Percentiles rank a stretch among this genome's conserved stretches.
These are phyloP conservation scores for Halcyon leucocephala DNA, from an alignment of 2,797 vertebrate genomes.

Conservation along the genomic window DNA sequence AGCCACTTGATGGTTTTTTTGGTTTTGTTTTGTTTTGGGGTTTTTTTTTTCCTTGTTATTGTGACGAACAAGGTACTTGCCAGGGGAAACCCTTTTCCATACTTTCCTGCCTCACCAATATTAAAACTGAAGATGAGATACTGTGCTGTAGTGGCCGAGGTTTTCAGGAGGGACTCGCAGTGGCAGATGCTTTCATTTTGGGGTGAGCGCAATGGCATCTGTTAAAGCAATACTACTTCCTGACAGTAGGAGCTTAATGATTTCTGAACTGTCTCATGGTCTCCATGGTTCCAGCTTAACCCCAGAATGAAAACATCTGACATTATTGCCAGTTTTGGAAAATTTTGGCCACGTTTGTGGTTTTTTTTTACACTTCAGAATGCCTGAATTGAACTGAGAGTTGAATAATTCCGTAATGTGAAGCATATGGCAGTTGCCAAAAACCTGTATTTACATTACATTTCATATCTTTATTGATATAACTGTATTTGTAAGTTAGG, in stretches of 20 bases:
- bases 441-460: background rate
- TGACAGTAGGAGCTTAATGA: background rate
- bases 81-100: slow-evolving; percentile 21
- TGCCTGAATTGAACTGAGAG: background rate
- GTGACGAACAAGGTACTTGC: slow-evolving; percentile 39
- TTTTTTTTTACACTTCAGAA: slow-evolving; percentile 31
- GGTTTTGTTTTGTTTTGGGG: no score
- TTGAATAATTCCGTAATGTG: background rate
- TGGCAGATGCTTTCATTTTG: background rate
- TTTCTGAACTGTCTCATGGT: background rate
- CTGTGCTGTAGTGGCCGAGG: background rate
- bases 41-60: slow-evolving; percentile 49
- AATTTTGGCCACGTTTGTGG: background rate
- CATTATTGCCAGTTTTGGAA: background rate
- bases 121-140: background rate
- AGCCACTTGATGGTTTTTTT: background rate
- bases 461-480: slow-evolving; percentile 16
- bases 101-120: slow-evolving; percentile 30
- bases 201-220: background rate
- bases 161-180: background rate
- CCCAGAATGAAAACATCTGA: slow-evolving; percentile 6
- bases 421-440: background rate
- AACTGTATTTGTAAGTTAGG: slow-evolving; percentile 51
- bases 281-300: background rate
- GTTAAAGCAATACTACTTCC: background rate